phyloP scores from a whole-genome alignment of 2,797 vertebrate genomes.

The Oryzias sinensis region DNA sequence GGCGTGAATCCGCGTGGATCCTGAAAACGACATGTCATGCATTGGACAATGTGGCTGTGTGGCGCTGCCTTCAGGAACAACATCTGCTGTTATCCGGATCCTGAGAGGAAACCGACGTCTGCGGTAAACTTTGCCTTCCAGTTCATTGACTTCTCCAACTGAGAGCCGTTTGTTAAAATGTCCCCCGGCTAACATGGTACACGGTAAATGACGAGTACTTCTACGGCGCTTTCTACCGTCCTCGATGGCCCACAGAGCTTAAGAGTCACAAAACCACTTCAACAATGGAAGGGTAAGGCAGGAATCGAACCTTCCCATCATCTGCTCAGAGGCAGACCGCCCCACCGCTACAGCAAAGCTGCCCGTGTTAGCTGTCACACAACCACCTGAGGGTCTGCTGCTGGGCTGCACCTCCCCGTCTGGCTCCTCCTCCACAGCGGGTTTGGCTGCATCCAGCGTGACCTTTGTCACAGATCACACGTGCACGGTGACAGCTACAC shows the following conservation, averaged over 20 bases:
- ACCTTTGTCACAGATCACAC: constrained; percentile 55
- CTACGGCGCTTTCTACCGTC: too few species aligned
- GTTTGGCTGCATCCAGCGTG: constrained; percentile 48
- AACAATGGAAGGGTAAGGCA: too few species aligned
- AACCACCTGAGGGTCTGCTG: constrained; percentile 13
- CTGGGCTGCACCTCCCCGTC: constrained; percentile 27
- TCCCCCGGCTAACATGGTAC: too few species aligned
- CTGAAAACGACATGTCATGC: too few species aligned
- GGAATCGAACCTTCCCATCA: too few species aligned
- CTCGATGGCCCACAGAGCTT: too few species aligned
- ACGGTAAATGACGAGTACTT: too few species aligned
- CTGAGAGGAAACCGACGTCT: constrained; percentile 24
- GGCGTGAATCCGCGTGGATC: too few species aligned
- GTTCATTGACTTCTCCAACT: constrained; percentile 13
- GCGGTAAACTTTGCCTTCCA: constrained; percentile 32
- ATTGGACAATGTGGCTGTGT: too few species aligned
- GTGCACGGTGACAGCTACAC: constrained; percentile 60
- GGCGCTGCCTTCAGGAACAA: constrained; percentile 1
- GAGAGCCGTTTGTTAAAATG: not conserved
- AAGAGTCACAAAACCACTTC: too few species aligned
- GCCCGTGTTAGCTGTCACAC: not conserved
- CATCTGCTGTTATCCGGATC: constrained; percentile 37
- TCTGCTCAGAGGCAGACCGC: too few species aligned
- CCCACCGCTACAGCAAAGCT: too few species aligned
- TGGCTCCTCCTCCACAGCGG: constrained; percentile 43